Conservation (phyloP, 2,113 vertebrate species). For the Oryzias javanicus region DNA sequence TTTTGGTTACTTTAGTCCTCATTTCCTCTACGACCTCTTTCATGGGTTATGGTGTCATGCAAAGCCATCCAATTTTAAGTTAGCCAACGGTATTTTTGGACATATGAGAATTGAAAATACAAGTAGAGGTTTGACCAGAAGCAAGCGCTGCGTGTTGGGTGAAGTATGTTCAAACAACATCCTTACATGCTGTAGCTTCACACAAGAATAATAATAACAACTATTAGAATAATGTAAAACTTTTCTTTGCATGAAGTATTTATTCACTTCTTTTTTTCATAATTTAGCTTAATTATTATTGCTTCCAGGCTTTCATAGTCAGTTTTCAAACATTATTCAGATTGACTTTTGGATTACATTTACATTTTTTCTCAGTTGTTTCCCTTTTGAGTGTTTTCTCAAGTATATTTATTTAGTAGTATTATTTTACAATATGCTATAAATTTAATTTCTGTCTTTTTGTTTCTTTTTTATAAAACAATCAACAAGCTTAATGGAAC, state of each 20-base stretch:
- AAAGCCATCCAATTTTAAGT: constrained; percentile 58
- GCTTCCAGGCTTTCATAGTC: constrained; percentile 6
- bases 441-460: too few relatives aligned
- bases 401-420: not conserved
- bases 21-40: constrained; percentile 66
- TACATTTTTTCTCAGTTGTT: not conserved
- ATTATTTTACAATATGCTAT: too few relatives aligned
- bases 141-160: constrained; percentile 35
- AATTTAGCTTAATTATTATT: constrained; percentile 8
- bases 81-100: constrained; percentile 52
- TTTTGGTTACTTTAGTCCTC: constrained; percentile 44
- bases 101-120: constrained; percentile 47
- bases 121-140: constrained; percentile 61
- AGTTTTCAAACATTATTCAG: not conserved
- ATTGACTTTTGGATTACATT: not conserved
- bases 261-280: constrained; percentile 22
- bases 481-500: too few relatives aligned
- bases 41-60: constrained; percentile 64
- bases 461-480: too few relatives aligned
- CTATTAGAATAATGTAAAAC: constrained; percentile 31
- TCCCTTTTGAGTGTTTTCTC: not conserved
- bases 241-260: constrained; percentile 13
- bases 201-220: not conserved
- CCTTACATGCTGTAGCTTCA: constrained; percentile 27
- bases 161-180: constrained; percentile 34